Percentiles rank a stretch among this genome's conserved stretches.
These are phyloP conservation scores for Vicugna pacos DNA, from an alignment of 2,113 vertebrate genomes.

Conservation along the genomic window DNA sequence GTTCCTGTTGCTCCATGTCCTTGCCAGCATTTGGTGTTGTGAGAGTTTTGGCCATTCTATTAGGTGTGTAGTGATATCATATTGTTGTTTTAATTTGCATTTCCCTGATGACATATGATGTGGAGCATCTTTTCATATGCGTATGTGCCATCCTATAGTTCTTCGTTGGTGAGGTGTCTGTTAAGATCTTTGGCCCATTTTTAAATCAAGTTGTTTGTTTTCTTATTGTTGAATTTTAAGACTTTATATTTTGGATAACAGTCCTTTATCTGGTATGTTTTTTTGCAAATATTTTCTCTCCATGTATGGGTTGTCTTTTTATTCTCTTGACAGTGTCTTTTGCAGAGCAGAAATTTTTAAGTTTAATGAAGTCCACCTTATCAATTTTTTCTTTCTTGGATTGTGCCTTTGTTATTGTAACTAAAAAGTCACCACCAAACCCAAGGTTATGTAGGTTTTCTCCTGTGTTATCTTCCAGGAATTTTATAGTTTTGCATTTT, in stretches of 20 bases:
- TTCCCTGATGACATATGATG: not conserved
- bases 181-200: not conserved
- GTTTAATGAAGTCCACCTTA: not conserved
- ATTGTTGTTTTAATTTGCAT: not conserved
- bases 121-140: not conserved
- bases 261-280: not conserved
- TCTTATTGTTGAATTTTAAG: not conserved
- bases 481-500: too few species aligned
- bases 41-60: not conserved
- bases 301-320: not conserved
- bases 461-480: not conserved
- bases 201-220: not conserved
- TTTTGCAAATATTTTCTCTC: not conserved
- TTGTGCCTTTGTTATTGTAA: not conserved
- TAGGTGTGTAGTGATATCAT: not conserved
- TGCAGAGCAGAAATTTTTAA: not conserved
- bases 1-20: not conserved
- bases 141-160: not conserved
- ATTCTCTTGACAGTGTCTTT: not conserved
- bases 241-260: not conserved
- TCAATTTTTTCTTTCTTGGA: not conserved
- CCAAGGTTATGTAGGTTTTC: not conserved
- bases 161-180: not conserved
- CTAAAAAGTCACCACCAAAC: not conserved
- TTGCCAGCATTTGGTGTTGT: not conserved